These are phyloP conservation scores for Tachina lurida DNA, from an alignment of 2,888 invertebrate species.

Conservation along the genomic window DNA sequence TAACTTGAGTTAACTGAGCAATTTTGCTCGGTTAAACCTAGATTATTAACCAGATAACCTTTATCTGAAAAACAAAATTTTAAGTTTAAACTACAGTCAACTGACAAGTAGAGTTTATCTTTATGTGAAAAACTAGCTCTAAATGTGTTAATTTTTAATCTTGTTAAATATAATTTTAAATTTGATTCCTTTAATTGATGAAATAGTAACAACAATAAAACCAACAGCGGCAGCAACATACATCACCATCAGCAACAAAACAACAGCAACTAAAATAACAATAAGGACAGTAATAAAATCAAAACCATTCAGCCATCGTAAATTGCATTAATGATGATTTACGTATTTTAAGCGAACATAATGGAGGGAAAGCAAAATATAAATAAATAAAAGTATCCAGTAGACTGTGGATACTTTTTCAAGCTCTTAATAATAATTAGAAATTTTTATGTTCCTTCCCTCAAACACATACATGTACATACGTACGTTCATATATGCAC, in stretches of 20 bases:
- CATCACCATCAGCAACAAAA: not conserved
- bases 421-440: slow-evolving; percentile 42
- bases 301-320: slow-evolving; percentile 27
- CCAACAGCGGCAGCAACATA: not conserved
- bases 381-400: slow-evolving; percentile 25
- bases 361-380: slow-evolving; percentile 3
- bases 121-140: too few species aligned
- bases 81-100: too few species aligned
- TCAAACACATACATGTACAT: not conserved
- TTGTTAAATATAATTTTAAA: slow-evolving; percentile 32
- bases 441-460: not conserved
- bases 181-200: slow-evolving; percentile 25
- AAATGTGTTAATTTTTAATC: slow-evolving; percentile 43
- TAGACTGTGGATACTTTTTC: slow-evolving; percentile 45
- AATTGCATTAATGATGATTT: slow-evolving; percentile 62
- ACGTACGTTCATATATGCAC: too few species aligned
- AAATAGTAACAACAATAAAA: slow-evolving; percentile 26
- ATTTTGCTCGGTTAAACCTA: too few species aligned
- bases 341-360: slow-evolving; percentile 23
- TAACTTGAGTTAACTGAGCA: too few species aligned
- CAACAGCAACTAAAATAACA: slow-evolving; percentile 17
- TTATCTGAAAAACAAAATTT: too few species aligned
- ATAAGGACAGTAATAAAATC: not conserved
- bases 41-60: too few species aligned
- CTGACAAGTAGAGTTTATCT: too few species aligned